Evolutionary conservation across 2,113 vertebrate species (phyloP), one percentile per base, ranked within the genome.

Genomic region (Pogona vitticeps): DNA sequence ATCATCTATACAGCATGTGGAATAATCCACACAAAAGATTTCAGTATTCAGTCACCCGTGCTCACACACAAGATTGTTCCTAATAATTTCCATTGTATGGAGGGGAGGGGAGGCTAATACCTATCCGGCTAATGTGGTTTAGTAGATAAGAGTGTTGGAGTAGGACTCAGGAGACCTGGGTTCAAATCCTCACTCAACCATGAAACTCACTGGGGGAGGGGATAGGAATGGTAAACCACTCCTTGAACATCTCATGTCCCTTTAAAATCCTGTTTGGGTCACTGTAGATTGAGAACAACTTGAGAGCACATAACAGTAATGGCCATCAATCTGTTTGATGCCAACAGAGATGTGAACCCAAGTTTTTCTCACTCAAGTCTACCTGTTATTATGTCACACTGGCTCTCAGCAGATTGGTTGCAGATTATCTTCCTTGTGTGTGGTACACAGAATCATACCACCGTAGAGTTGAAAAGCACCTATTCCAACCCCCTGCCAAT

Each of bases 1-100:
- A 42, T 58, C 6, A 67, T 1, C 4, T 42, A 59, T 73, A n/a
- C 7, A 0, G 8, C 0, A 83, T 4, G 18, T 63, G 6, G 18
- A 68, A 52, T 36, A 1, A 2, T 2, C 10, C 0, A 70, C 79
- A 52, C 26, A 52, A 36, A 56, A 0, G n/a, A 31, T 73, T 42
- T 52, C 7, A 13, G 23, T 46, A 52, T 40, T 75, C 86, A 40
- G 2, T 61, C 31, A 14, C 20, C 7, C 31, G 14, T 61, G 14
- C 33, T 63, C 38, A 42, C 31, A 72, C 15, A 65, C 28, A 8
- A 68, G 3, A 77, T 2, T 52, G 13, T 14, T 56, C 42, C 14
- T 36, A 85, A 56, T 18, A 68, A 68, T 61, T 77, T 31, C 36
- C 9, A 6, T n/a, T 77, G 3, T 65, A 85, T 31, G 56, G 20